phyloP scores from a whole-genome alignment of 2,113 vertebrate species.

The Regulus satrapa region DNA sequence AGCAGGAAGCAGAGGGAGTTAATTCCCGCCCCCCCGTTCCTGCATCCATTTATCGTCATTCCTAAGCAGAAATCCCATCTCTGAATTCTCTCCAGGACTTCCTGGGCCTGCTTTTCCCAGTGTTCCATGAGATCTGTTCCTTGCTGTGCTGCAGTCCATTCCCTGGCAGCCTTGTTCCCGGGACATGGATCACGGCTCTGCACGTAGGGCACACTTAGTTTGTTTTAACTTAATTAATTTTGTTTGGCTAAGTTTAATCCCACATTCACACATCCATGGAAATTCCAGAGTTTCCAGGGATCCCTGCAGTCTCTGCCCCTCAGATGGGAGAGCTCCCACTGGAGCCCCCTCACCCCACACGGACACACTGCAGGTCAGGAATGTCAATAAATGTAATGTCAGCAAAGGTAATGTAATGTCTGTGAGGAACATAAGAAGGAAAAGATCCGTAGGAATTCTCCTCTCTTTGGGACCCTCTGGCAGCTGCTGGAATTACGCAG shows the following conservation, averaged over 20 bases:
- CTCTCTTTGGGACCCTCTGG: not conserved
- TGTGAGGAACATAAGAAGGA: not conserved
- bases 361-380: not conserved
- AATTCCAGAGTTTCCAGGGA: not conserved
- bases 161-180: not conserved
- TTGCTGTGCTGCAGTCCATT: not conserved
- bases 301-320: not conserved
- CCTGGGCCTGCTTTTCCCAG: not conserved
- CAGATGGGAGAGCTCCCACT: not conserved
- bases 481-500: not conserved
- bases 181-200: not conserved
- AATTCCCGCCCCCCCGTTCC: not conserved
- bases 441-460: not conserved
- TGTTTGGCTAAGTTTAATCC: not conserved
- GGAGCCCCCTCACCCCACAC: not conserved
- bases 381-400: too few species aligned
- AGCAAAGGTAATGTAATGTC: too few species aligned
- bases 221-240: too few species aligned
- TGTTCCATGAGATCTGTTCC: too few species aligned
- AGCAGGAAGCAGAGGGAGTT: not conserved
- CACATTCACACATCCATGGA: not conserved
- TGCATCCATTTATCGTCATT: not conserved
- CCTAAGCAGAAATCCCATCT: not conserved
- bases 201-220: not conserved
- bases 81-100: not conserved